Percentiles rank a stretch among this genome's conserved stretches.
Conservation (phyloP, 37 sponge, comb jelly and placozoan species). For the Hormiphora californensis region DNA sequence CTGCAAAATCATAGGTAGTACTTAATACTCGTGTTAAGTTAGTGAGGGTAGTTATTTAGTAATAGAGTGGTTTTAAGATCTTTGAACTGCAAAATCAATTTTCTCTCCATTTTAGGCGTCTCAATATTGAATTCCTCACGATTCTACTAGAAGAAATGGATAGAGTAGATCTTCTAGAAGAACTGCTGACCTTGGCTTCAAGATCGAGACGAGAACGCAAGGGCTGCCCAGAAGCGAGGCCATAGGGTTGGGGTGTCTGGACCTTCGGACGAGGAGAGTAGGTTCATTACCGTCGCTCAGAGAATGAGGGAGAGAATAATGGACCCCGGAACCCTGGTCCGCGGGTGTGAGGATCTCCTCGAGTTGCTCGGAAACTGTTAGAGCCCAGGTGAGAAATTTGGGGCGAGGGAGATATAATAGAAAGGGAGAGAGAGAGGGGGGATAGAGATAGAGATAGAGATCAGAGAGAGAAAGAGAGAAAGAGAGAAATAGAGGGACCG, state of each 20-base stretch:
- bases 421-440: no score
- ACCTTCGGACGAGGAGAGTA: slow-evolving; percentile 15
- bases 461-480: no score
- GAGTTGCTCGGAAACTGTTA: not conserved
- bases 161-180: slow-evolving; percentile 23
- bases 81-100: not conserved
- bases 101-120: not conserved
- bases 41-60: no score
- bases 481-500: no score
- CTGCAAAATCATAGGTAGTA: no score
- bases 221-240: slow-evolving; percentile 30
- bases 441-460: no score
- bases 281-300: slow-evolving; percentile 17
- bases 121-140: slow-evolving; percentile 34
- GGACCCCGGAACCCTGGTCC: slow-evolving; percentile 17
- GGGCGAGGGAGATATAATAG: no score
- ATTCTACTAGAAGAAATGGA: slow-evolving; percentile 28
- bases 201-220: not conserved
- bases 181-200: slow-evolving; percentile 6
- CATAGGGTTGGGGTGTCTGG: slow-evolving; percentile 1
- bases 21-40: no score
- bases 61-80: not conserved
- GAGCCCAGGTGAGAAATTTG: no score
- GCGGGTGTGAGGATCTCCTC: slow-evolving; percentile 20
- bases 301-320: slow-evolving; percentile 21